Evolutionary conservation across 2,888 invertebrate genomes (phyloP), one percentile per base, ranked within the genome.

Genomic region (Drosophila anomelani): DNA sequence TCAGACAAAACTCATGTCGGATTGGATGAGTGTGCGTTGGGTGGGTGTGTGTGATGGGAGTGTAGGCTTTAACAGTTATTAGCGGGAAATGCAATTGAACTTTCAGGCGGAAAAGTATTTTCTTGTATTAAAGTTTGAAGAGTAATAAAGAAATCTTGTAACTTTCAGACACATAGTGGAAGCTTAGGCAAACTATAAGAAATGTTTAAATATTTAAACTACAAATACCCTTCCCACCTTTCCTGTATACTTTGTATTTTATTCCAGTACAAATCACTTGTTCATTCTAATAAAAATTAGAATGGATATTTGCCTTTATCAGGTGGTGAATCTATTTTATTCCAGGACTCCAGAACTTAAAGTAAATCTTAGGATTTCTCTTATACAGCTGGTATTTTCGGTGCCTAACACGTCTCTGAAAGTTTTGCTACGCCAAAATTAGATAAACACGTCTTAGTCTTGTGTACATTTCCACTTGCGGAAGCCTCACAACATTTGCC

Each of bases 1-100:
- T 66, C 64, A 66, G 64, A 41, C 72, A 59, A 44, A 72, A 47
- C 57, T 38, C 61, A 49, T 36, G 41, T 81, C 66, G 62, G 74
- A 67, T 68, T 69, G 63, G 55, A 64, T 69, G 76, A 66, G 63
- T 59, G 75, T 69, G 69, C 56, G 71, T 68, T 46, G 23, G 36
- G 10, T 47, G 26, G 17, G 26, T 46, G 69, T 53, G 69, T 66
- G 58, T 69, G 69, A 47, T 49, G 43, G 56, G 29, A 10, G 12
- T 32, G 55, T 32, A 41, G 67, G 41, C 87, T 81, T 84, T 88
- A 84, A 81, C 88, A 84, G 84, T 59, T 78, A 76, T 77, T 63
- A 81, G 78, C 76, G 81, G 62, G 75, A 88, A 85, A 88, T 85
- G 88, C 78, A 85, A 88, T 85, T 78, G 75, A 61, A 63, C 55